Evolutionary conservation across 1,140 invertebrate genomes (phyloP).

Genomic region (Bradysia coprophila): DNA sequence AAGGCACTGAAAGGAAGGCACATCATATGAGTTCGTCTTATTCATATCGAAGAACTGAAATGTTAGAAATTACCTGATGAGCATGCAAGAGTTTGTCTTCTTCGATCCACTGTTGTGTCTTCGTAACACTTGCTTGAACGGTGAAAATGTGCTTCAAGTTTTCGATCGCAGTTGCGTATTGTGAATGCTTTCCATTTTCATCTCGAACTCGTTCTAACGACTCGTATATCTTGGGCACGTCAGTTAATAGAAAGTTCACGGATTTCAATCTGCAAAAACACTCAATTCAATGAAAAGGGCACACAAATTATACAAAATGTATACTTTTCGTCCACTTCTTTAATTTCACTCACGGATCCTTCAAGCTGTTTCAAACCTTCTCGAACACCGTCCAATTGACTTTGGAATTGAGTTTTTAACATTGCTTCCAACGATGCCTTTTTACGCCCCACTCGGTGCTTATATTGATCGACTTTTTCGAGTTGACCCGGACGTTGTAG

Average conservation of each 20-base stretch:
- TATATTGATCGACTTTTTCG: constrained; percentile 55
- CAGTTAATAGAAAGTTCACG: constrained; percentile 39
- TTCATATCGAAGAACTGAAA: too few species aligned
- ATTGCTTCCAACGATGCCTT: constrained; percentile 88
- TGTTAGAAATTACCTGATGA: too few species aligned
- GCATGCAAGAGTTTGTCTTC: constrained; percentile 91
- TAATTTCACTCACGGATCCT: constrained; percentile 66
- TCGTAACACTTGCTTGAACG: constrained; percentile 88
- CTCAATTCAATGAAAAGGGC: too few species aligned
- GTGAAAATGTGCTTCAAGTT: constrained; percentile 97
- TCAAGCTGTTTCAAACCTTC: constrained; percentile 84
- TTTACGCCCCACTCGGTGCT: constrained; percentile 29
- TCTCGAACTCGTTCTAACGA: constrained; percentile 71
- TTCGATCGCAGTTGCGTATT: constrained; percentile 94
- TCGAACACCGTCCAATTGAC: constrained; percentile 89
- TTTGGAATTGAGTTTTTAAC: constrained; percentile 97
- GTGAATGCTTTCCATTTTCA: constrained; percentile 84
- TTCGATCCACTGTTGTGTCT: constrained; percentile 83
- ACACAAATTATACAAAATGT: constrained; percentile 24
- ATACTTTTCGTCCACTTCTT: constrained; percentile 40
- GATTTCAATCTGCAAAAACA: constrained; percentile 40
- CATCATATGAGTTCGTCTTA: too few species aligned
- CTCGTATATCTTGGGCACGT: constrained; percentile 49
- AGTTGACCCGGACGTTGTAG: constrained; percentile 87
- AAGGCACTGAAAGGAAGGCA: too few species aligned